Base-by-base conservation (phyloP, 2,888 invertebrate species). In the Drosophila planitibia region DNA sequence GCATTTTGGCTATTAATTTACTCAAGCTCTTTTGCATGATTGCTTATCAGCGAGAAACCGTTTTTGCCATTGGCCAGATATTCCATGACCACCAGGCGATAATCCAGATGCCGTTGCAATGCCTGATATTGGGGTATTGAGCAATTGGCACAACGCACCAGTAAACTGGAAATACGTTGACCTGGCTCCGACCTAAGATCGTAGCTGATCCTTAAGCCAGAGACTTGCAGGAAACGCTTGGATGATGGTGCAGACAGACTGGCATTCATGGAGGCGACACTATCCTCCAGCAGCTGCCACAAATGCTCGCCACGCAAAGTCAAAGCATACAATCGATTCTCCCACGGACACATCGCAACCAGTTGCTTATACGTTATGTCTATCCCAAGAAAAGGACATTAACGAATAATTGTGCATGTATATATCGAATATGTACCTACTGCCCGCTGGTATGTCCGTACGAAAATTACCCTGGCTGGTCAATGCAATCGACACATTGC, bases 301-400 rank as follows among this genome's bases (percentile, higher is more conserved):
- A 98, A 91, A 83, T 95, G 93, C 63, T 94, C 92, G 0, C 98
- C 98, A 61, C 94, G 93, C 61, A 98, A 91, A 74, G 96, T 96
- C 59, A 96, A 95, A n/a, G 96, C 94, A 85, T 97, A 96, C 69
- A 97, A 94, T 63, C 95, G 95, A 93, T 97, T 97, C 85, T 95
- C 95, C 91, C 97, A 98, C 1, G 98, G 97, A 76, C 96, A 94
- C 19, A 96, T 95, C 83, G 95, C 95, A 9, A 96, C 92, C 5
- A 97, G 89, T 65, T 96, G 96, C 68, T 95, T 96, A 37, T 95
- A 96, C 2, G 96, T 97, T 22, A 96, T 95, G 4, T 95, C 97
- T 96, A 39, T 0, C 1, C 25, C 16, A 35, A 0, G 12, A 25
- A 22, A 7, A 4, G 16, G 1, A 44, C 6, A 44, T 44, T 44